Percentiles rank a stretch among this genome's conserved stretches.
phyloP scores from a whole-genome alignment of 2,888 invertebrate genomes.

The Spatulosminthurus flaviceps region DNA sequence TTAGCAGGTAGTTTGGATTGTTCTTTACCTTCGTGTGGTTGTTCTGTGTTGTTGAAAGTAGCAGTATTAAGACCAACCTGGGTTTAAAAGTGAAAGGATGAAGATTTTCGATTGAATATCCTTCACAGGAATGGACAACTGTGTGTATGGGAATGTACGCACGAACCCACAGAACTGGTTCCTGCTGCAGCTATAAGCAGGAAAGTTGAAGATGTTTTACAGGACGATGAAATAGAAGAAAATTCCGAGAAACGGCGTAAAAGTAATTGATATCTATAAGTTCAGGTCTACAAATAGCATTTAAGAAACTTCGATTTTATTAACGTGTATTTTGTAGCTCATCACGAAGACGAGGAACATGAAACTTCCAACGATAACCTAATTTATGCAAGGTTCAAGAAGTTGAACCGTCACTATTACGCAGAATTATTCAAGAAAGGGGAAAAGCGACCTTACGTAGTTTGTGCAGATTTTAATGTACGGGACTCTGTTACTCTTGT shows the following conservation, averaged over 20 bases:
- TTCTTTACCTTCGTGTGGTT: too few relatives aligned
- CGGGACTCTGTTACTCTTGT: slow-evolving; percentile 81
- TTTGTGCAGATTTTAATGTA: slow-evolving; percentile 82
- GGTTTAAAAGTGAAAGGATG: too few relatives aligned
- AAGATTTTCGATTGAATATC: too few relatives aligned
- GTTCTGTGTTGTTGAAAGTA: not conserved
- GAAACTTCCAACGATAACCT: slow-evolving; percentile 56
- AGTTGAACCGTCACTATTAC: slow-evolving; percentile 78
- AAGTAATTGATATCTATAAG: slow-evolving; percentile 32
- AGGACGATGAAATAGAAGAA: slow-evolving; percentile 50
- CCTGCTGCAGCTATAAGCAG: slow-evolving; percentile 64
- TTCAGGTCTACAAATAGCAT: too few relatives aligned
- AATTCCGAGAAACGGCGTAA: slow-evolving; percentile 43
- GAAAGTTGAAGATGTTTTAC: slow-evolving; percentile 62
- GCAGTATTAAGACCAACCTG: not conserved
- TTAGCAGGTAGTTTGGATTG: slow-evolving; percentile 69
- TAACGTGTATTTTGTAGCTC: slow-evolving; percentile 4
- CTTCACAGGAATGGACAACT: slow-evolving; percentile 79
- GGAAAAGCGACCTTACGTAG: slow-evolving; percentile 74
- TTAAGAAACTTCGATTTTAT: too few relatives aligned
- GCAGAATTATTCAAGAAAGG: slow-evolving; percentile 76
- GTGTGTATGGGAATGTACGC: slow-evolving; percentile 85
- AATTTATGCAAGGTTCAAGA: slow-evolving; percentile 73
- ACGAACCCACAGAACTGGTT: slow-evolving; percentile 76
- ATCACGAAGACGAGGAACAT: not conserved